These are phyloP conservation scores for Oreohelix idahoensis DNA, from an alignment of 1,140 invertebrate species.

Conservation along the genomic window DNA sequence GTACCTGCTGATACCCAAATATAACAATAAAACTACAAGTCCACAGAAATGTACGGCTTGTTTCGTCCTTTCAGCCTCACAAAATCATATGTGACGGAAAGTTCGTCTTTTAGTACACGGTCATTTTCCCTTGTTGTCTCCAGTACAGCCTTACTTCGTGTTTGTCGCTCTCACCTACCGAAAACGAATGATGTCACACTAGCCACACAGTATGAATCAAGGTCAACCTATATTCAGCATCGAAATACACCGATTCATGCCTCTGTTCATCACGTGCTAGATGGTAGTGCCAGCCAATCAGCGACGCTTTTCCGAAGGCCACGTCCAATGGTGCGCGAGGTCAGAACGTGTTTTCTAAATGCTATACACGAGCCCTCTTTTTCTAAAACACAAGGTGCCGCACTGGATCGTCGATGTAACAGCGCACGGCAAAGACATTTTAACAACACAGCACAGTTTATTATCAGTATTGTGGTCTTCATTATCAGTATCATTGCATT, in stretches of 20 bases:
- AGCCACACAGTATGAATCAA: not conserved
- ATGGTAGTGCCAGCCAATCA: not conserved
- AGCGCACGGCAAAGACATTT: too few relatives aligned
- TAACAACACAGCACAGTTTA: too few relatives aligned
- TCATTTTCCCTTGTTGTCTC: not conserved
- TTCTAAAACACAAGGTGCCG: too few relatives aligned
- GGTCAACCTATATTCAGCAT: constrained; percentile 6
- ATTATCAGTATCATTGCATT: too few relatives aligned
- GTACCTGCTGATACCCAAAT: not conserved
- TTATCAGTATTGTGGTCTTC: too few relatives aligned
- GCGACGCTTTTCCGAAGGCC: not conserved
- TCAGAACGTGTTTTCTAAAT: constrained; percentile 17
- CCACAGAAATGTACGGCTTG: not conserved
- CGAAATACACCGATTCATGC: not conserved
- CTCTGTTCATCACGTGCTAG: constrained; percentile 12
- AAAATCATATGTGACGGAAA: not conserved
- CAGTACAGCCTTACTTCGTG: not conserved
- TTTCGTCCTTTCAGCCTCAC: not conserved
- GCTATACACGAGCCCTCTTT: not conserved
- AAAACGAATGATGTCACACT: not conserved
- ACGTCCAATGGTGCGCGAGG: constrained; percentile 16
- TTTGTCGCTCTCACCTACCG: not conserved
- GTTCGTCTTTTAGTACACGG: not conserved
- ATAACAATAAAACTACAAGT: constrained; percentile 1
- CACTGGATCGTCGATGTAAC: too few relatives aligned